Base-by-base conservation (phyloP, 2,888 invertebrate species). In the Thera obeliscata region DNA sequence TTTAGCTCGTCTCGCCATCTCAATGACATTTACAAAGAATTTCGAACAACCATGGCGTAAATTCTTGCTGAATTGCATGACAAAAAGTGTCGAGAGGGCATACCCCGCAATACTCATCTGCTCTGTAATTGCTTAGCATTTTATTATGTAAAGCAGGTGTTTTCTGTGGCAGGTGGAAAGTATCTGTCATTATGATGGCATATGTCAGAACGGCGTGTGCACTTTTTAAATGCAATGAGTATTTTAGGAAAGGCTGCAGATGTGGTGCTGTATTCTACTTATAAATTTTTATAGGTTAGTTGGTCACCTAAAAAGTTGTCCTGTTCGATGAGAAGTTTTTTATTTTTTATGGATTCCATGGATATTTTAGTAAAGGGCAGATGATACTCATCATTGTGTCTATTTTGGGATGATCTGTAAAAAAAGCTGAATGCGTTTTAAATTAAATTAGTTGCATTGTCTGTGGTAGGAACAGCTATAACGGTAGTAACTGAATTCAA, bases 1-100 rank as follows among this genome's bases (percentile, higher is more conserved):
- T 22, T 22, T 0, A 22, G 22, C 22, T 22, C 22, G 22, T 22
- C 22, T 22, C 22, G 22, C 22, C 22, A 22, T 22, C 22, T 22
- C 22, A 41, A 41, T 41, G 6, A 41, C 41, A 5, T 41, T 1
- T 7, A 1, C 9, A 9, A 46, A 46, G 1, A 2, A 61, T 52
- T 61, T 33, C 52, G 54, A 49, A 57, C 50, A 2, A 58, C 36
- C 46, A 62, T 46, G 61, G 61, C 38, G 61, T 41, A 46, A n/a
- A 61, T 49, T 48, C 48, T 46, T 55, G 12, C 33, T 56, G 12
- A 33, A 7, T 9, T 33, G 7, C 33, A 52, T 52, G 52, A 55
- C 52, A 56, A 68, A 64, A 68, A 61, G 35, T 54, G 54, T 57
- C 56, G 60, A 41, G 41, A 56, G 64, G 50, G 61, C 58, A 52